Evolutionary conservation across 30 jellyfish, hydroid and myxozoan genomes (phyloP).

Genomic region (Sanderia malayensis): DNA sequence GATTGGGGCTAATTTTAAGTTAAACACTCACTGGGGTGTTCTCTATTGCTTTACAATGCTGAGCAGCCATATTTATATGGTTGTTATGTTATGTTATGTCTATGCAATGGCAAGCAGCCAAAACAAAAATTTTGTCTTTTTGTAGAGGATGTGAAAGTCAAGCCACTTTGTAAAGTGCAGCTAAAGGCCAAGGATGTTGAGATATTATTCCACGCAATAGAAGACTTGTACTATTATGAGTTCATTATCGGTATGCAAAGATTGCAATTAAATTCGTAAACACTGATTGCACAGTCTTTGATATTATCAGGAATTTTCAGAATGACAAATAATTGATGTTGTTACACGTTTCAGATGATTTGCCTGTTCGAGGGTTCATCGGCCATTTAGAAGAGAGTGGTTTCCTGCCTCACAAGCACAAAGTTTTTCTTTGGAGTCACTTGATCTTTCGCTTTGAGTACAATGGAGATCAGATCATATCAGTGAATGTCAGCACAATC

Average conservation of each 20-base stretch:
- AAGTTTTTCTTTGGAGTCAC: slow-evolving; percentile 87
- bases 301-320: background rate
- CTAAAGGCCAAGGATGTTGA: slow-evolving; percentile 58
- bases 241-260: slow-evolving; percentile 83
- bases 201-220: slow-evolving; percentile 79
- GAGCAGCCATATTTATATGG: too few species aligned
- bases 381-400: slow-evolving; percentile 97
- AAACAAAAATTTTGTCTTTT: background rate
- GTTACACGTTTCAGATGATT: slow-evolving; percentile 72
- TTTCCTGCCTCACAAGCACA: slow-evolving; percentile 90
- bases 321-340: background rate
- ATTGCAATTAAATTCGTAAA: too few species aligned
- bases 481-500: slow-evolving; percentile 83
- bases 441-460: slow-evolving; percentile 71
- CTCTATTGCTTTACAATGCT: too few species aligned
- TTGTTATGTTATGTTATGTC: too few species aligned
- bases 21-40: too few species aligned
- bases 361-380: slow-evolving; percentile 93
- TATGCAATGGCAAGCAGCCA: too few species aligned
- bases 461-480: slow-evolving; percentile 70
- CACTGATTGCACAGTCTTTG: too few species aligned
- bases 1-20: too few species aligned
- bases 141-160: slow-evolving; percentile 45
- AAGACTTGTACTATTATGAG: slow-evolving; percentile 89
- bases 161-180: slow-evolving; percentile 59